Evolutionary conservation across 2,797 vertebrate species (phyloP), one percentile per base, ranked within the genome.

Genomic region (Halcyon chelicuti): DNA sequence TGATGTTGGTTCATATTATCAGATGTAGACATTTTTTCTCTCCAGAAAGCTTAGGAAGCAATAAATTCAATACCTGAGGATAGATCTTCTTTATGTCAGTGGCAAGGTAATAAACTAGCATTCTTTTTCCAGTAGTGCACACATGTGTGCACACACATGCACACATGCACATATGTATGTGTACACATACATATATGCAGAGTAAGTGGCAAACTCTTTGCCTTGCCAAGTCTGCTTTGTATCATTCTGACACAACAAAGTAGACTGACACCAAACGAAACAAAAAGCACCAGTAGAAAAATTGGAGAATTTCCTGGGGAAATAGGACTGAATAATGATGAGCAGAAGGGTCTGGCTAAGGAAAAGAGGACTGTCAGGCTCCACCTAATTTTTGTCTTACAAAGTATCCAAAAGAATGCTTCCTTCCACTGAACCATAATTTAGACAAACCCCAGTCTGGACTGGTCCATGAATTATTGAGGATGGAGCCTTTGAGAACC

Each of bases 171-270:
- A 42, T 42, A 42, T 42, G 42, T 42, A 49, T 49, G 23, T 5
- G 14, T 3, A 19, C 23, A 29, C 25, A 51, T 29, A 40, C 2
- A 22, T 14, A 35, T 25, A 54, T 0, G 0, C n/a, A 40, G 77
- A 66, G 14, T 25, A 72, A 62, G 25, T 71, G 72, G 52, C 25
- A 55, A 31, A 83, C 14, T 49, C 16, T 78, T 71, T 84, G n/a
- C 29, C 31, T 74, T 54, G 46, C 26, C 29, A 57, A 58, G 15
- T 68, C 65, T 75, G n/a, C 12, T 88, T 74, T 88, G 21, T 29
- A 15, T 60, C 14, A 8, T 31, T 51, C 51, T 67, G 40, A 52
- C 46, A 42, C 21, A 84, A 37, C 12, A 57, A 51, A 62, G 39
- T 17, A 70, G 28, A 18, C n/a, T 44, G 54, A 70, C 46, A 54